Base-by-base conservation (phyloP, 2,888 invertebrate genomes). In the Sphecodes monilicornis region DNA sequence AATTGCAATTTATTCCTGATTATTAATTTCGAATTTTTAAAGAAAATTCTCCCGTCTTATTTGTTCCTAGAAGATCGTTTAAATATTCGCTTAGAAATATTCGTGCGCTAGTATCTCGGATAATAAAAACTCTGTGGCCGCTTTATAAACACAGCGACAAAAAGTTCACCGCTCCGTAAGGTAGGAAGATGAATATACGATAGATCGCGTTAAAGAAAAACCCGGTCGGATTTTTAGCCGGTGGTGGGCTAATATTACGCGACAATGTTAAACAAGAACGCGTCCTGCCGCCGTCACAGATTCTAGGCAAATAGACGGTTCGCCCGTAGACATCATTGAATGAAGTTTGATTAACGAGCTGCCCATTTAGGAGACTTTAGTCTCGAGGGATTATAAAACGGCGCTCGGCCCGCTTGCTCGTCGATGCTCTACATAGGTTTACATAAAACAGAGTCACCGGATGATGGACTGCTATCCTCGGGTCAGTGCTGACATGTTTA, bases 261-360 rank as follows among this genome's bases (percentile, higher is more conserved):
- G 50, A 32, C n/a, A 76, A 81, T 73, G 76, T 78, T 74, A 78
- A 81, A 84, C 80, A 76, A 74, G 73, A 76, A 76, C 41, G 74
- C 41, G 74, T 46, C 64, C 54, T 1, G 10, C 26, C 64, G 50
- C 11, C 43, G 60, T 46, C 76, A 32, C 71, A 68, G 76, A 78
- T 78, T 85, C 82, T 77, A 80, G 77, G 76, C 76, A 85, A 83
- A 84, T 80, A 86, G 86, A 86, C 80, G 85, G 79, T 18, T 26
- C 18, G 76, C 74, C 64, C 78, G 77, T 79, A 75, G 89, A 84
- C 86, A 85, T 86, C 86, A 79, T 85, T 85, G 87, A 90, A 90
- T 90, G 83, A 84, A 84, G 89, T 87, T 90, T 91, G 90, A 91
- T 90, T 90, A 91, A 91, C 88, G 88, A 89, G 87, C 86, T 84